Conservation (phyloP, 2,888 invertebrate species). For the Eupelmus urozonus region DNA sequence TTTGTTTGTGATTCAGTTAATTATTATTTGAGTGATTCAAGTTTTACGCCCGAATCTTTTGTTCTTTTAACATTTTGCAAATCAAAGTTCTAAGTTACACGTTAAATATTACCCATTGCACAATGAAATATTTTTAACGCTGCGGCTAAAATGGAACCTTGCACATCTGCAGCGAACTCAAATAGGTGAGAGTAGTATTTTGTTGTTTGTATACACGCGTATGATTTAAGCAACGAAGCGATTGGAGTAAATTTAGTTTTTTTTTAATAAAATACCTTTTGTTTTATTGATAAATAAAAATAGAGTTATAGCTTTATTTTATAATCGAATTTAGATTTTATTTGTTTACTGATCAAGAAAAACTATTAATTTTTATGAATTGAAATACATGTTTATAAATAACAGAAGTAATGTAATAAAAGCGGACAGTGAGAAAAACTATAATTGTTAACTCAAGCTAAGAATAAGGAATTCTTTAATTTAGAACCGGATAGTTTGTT, state of each 20-base stretch:
- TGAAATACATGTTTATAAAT: no score
- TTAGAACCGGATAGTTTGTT: no score
- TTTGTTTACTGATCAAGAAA: background rate
- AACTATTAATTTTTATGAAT: background rate
- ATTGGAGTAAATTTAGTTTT: background rate
- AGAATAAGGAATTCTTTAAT: no score
- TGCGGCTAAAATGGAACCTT: constrained; percentile 25
- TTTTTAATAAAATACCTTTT: background rate
- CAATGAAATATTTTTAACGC: constrained; percentile 12
- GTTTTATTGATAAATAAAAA: background rate
- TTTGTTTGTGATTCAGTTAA: background rate
- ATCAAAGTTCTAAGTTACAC: no score
- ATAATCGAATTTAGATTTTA: background rate
- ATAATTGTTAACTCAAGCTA: no score
- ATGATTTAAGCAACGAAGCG: no score
- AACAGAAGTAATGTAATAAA: no score
- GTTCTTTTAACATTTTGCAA: no score
- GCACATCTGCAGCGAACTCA: background rate
- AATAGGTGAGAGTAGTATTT: constrained; percentile 24
- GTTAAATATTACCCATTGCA: constrained; percentile 1
- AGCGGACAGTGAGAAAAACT: no score
- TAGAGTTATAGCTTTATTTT: background rate
- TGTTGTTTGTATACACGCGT: background rate
- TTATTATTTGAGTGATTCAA: background rate
- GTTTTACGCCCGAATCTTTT: no score